Evolutionary conservation across 2,888 invertebrate genomes (phyloP).

Genomic region (Tinea semifulvella): DNA sequence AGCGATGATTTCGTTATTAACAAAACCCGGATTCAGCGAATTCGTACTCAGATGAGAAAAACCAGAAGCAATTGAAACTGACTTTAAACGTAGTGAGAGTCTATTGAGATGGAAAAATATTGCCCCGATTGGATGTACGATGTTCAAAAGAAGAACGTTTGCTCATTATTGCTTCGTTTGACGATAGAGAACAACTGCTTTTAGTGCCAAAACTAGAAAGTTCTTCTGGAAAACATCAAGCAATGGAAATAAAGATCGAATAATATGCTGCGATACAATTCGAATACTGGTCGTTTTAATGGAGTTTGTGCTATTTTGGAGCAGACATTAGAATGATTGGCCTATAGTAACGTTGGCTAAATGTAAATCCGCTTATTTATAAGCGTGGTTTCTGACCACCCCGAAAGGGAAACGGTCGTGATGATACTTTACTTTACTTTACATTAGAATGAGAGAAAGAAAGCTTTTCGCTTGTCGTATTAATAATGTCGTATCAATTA

Average conservation of each 20-base stretch:
- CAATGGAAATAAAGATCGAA: neutral
- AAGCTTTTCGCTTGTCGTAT: too few relatives aligned
- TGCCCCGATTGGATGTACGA: conserved; percentile 8
- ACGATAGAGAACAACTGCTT: conserved; percentile 1
- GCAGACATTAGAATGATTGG: too few relatives aligned
- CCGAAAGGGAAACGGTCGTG: too few relatives aligned
- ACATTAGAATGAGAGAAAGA: too few relatives aligned
- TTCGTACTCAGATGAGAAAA: conserved; percentile 9
- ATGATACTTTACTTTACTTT: too few relatives aligned
- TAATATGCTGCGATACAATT: too few relatives aligned
- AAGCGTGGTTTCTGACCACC: too few relatives aligned
- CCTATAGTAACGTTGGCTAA: too few relatives aligned
- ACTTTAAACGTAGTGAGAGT: conserved; percentile 9
- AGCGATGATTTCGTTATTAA: conserved; percentile 7
- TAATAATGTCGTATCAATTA: too few relatives aligned
- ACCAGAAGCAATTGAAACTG: conserved; percentile 7
- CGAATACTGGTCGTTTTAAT: too few relatives aligned
- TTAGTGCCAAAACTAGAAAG: conserved; percentile 1
- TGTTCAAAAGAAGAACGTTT: conserved; percentile 6
- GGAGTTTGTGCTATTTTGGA: too few relatives aligned
- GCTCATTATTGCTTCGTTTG: neutral
- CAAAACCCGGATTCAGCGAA: conserved; percentile 8
- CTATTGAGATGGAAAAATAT: neutral
- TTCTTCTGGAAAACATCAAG: conserved; percentile 8
- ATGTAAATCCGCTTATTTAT: too few relatives aligned